Evolutionary conservation across 2,888 invertebrate species (phyloP).

Genomic region (Drosophila paranaensis): DNA sequence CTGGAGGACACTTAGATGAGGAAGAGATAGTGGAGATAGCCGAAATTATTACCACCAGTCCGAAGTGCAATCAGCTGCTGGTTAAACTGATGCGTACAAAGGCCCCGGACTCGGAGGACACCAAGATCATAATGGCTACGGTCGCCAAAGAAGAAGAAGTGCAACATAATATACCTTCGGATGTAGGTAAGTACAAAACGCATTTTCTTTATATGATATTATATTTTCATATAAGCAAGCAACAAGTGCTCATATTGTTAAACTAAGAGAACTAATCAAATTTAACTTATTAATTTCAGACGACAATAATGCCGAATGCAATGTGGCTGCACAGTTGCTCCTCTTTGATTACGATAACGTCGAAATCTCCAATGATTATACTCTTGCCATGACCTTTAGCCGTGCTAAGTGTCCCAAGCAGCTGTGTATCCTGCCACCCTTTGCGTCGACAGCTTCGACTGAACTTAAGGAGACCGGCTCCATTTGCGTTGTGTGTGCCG

Average conservation of each 20-base stretch:
- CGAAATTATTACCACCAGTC: constrained; percentile 89
- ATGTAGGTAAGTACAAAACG: constrained; percentile 48
- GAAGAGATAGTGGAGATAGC: constrained; percentile 82
- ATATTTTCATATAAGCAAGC: background rate
- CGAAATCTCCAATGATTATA: constrained; percentile 80
- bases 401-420: constrained; percentile 89
- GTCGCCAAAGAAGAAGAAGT: constrained; percentile 71
- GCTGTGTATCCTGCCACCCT: constrained; percentile 88
- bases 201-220: background rate
- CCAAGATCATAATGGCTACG: constrained; percentile 81
- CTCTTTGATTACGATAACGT: constrained; percentile 78
- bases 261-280: background rate
- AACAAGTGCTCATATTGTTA: too few species aligned
- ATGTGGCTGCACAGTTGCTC: constrained; percentile 79
- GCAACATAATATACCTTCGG: constrained; percentile 54
- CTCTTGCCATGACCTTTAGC: constrained; percentile 86
- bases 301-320: constrained; percentile 67
- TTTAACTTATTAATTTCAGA: constrained; percentile 26
- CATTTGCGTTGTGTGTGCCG: constrained; percentile 90
- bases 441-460: constrained; percentile 28
- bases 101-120: constrained; percentile 57
- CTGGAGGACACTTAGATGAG: constrained; percentile 35
- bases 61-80: constrained; percentile 88
- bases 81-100: constrained; percentile 84
- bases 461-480: constrained; percentile 86